Evolutionary conservation across 2,888 invertebrate species (phyloP), one percentile per base, ranked within the genome.

Genomic region (Apomyelois bistriatella): DNA sequence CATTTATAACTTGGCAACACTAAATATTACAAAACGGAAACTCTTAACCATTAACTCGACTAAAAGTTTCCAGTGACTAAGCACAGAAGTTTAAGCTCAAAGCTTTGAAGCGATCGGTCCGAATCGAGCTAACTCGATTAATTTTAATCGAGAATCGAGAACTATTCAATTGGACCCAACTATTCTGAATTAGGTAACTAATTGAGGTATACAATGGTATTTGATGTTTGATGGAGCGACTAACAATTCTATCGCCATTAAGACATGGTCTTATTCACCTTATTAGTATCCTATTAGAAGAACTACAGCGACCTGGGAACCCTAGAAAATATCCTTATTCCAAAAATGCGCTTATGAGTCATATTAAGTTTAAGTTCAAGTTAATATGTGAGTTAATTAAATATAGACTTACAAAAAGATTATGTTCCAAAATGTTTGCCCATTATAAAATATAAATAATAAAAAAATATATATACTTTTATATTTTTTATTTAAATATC

Each of bases 61-160:
- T 16, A 22, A 48, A 48, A 48, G 17, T 48, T 48, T 48, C 32
- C 46, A 46, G 13, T 38, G 48, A 48, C 37, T 48, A 48, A 48
- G 48, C 48, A 38, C 37, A 28, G 48, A 48, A 48, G 38, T 48
- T 48, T 38, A 12, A 8, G 38, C 48, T 37, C 48, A 37, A 37
- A 48, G 48, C 48, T 36, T 51, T 22, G 15, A 13, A 6, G 16
- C 53, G 48, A 53, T 48, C 41, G 48, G 37, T 17, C 47, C 36
- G 28, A 53, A 38, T 48, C 48, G 42, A 53, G 48, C 42, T 37
- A 53, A 53, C 48, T 53, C 48, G 37, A 42, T 52, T 52, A 52
- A 52, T 52, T 52, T 52, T 42, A 51, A 51, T 51, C 42, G 37
- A 52, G n/a, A 43, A 52, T 17, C 50, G 37, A 9, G 37, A 48